Evolutionary conservation across 2,113 vertebrate species (phyloP), one percentile per base, ranked within the genome.

Genomic region (Hippocampus mohnikei): DNA sequence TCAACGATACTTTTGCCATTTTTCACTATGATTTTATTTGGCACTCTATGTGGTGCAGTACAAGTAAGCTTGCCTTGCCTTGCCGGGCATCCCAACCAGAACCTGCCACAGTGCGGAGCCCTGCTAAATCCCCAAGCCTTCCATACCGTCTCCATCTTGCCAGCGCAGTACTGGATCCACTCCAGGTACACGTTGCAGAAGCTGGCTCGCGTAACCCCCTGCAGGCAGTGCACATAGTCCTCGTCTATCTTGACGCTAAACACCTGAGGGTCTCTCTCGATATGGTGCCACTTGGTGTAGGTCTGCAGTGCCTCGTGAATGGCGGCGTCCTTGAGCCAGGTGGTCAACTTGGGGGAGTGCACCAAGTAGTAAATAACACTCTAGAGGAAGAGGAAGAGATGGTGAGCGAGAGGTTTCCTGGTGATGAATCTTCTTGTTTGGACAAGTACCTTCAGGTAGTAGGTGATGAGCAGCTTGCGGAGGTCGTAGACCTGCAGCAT

Each of bases 401-500:
- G 2, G 23, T 12, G 21, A 66, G 25, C 13, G 8, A 29, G 46
- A 44, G 65, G 33, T 21, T 46, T 42, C 10, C 21, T 23, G 12
- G 11, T 8, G 40, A n/a, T 42, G 21, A 42, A 64, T 62, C 50
- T 52, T 52, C 50, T 44, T 16, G 18, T 56, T 52, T 60, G 59
- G 20, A 46, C 25, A 1, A 44, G 0, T 90, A 98, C 97, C 96
- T 99, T 98, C 71, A 99, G 80, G 42, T 98, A 99, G 87, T 95
- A 98, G 74, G 95, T 95, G 88, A 99, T 90, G 18, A 99, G 95
- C 62, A 96, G 91, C 87, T 96, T 96, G 37, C 96, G 93, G 40
- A 99, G 94, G 58, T 99, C 97, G 0, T 97, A 99, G 68, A 99
- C 95, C 63, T 99, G 97, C 76, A 99, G 93, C 95, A 99, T 97